Evolutionary conservation across 2,797 vertebrate species (phyloP).

Genomic region (Buceros bicornis): DNA sequence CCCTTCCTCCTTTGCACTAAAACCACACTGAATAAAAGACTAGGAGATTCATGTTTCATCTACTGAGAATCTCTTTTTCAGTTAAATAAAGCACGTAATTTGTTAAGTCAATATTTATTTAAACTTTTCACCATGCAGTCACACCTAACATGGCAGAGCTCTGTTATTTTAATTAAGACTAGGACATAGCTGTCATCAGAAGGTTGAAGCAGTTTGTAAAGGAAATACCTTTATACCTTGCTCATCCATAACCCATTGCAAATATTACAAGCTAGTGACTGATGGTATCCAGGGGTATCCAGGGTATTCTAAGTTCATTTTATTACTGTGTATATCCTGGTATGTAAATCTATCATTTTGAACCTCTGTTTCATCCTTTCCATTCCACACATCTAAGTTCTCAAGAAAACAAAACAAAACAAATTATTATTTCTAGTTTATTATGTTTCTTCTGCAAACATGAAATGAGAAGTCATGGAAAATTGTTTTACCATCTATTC

Average conservation of each 20-base stretch:
- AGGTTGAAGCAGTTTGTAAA: not conserved
- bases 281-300: not conserved
- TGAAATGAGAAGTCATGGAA: not conserved
- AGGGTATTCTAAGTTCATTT: not conserved
- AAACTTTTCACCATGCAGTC: not conserved
- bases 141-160: not conserved
- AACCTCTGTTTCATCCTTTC: not conserved
- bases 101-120: not conserved
- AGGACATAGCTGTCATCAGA: not conserved
- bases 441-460: not conserved
- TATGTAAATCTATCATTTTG: not conserved
- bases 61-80: not conserved
- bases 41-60: not conserved
- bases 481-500: not conserved
- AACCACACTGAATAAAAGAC: not conserved
- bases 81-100: not conserved
- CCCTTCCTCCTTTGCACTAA: not conserved
- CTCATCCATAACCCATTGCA: not conserved
- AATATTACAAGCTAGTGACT: not conserved
- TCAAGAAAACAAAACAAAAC: not conserved
- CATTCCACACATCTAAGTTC: not conserved
- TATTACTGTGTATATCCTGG: not conserved
- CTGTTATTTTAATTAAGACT: not conserved
- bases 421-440: not conserved
- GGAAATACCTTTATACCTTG: not conserved